These are phyloP conservation scores for Ataeniobius toweri DNA, from an alignment of 2,797 vertebrate genomes.

Conservation along the genomic window DNA sequence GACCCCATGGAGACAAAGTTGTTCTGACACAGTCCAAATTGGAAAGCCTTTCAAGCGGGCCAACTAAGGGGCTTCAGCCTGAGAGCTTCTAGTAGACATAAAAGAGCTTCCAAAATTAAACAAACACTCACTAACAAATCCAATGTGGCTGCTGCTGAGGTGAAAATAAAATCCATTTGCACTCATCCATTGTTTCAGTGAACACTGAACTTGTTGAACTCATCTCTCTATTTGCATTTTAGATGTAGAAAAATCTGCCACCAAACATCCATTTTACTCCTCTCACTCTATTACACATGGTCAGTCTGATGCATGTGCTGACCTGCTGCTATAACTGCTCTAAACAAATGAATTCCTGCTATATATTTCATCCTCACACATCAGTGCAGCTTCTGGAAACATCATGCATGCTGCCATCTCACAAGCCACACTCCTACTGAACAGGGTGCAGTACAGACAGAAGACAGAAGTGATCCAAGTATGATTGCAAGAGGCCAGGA, in stretches of 20 bases:
- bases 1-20: slow-evolving; percentile 22
- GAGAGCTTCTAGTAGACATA: slow-evolving; percentile 27
- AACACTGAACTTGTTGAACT: slow-evolving; percentile 58
- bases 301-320: slow-evolving; percentile 19
- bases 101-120: slow-evolving; percentile 48
- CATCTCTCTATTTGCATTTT: slow-evolving; percentile 13
- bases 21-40: slow-evolving; percentile 19
- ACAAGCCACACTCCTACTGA: not conserved
- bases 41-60: slow-evolving; percentile 44
- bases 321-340: slow-evolving; percentile 21
- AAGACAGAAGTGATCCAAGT: slow-evolving; percentile 36
- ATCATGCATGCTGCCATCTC: not conserved
- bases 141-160: slow-evolving; percentile 41
- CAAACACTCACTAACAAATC: slow-evolving; percentile 54
- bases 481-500: slow-evolving; percentile 36
- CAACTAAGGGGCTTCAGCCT: slow-evolving; percentile 18
- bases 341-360: not conserved
- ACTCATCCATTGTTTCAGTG: slow-evolving; percentile 34
- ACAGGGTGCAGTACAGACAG: slow-evolving; percentile 13
- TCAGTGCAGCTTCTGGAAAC: not conserved
- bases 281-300: not conserved
- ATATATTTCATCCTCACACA: not conserved
- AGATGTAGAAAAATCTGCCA: not conserved
- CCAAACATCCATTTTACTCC: not conserved
- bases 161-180: slow-evolving; percentile 41